phyloP scores from a whole-genome alignment of 2,888 invertebrate genomes.

The Lymantria monacha region DNA sequence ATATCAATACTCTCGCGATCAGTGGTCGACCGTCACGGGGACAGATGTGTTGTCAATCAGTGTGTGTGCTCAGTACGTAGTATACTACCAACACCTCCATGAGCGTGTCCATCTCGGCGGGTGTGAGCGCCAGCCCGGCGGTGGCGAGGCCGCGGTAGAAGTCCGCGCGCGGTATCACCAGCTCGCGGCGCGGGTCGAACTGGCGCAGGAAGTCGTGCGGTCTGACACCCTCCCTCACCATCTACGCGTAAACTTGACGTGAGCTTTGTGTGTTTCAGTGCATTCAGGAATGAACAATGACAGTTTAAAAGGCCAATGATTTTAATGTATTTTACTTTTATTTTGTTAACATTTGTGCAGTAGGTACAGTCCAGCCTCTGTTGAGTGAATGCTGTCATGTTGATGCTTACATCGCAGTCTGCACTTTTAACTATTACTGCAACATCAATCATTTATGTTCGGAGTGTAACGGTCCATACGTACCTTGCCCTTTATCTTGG shows the following conservation, averaged over 20 bases:
- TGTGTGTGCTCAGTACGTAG: background rate
- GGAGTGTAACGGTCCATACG: constrained; percentile 37
- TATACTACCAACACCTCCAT: constrained; percentile 84
- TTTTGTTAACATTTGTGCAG: no score
- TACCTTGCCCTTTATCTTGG: constrained; percentile 87
- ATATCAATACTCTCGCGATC: no score
- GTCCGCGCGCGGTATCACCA: constrained; percentile 84
- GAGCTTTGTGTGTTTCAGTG: no score
- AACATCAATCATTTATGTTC: no score
- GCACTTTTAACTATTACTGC: no score
- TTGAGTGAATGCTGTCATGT: no score
- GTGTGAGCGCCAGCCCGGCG: constrained; percentile 85
- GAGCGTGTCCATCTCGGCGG: constrained; percentile 86
- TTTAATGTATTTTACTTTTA: no score
- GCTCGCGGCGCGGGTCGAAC: constrained; percentile 85
- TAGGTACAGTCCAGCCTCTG: no score
- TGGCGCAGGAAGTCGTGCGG: constrained; percentile 85
- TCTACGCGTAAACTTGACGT: constrained; percentile 44
- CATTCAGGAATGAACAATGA: no score
- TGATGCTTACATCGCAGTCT: no score
- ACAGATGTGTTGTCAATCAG: background rate
- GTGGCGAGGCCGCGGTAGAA: constrained; percentile 87
- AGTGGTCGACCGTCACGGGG: background rate
- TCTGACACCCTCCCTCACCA: constrained; percentile 85
- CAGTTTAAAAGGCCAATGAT: no score